A percentile compares a stretch with the other conserved stretches of the same genome.
Evolutionary conservation across 2,113 vertebrate species (phyloP).

Genomic region (Pontoporia blainvillei): DNA sequence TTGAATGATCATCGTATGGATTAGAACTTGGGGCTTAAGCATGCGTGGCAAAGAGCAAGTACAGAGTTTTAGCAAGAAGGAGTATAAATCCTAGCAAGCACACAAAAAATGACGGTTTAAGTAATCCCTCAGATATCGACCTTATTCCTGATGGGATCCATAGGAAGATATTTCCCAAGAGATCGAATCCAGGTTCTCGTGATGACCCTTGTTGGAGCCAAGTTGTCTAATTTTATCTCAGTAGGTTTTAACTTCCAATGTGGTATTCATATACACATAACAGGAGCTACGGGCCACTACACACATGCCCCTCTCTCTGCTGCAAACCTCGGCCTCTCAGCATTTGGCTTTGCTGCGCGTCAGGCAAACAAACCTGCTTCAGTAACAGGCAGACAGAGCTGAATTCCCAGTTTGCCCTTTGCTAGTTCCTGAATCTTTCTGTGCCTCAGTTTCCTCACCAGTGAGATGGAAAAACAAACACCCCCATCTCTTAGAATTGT

Average conservation of each 20-base stretch:
- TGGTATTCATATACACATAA: not conserved
- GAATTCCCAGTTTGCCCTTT: not conserved
- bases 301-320: not conserved
- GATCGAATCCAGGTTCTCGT: not conserved
- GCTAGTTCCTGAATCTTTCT: not conserved
- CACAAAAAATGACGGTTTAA: not conserved
- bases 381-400: not conserved
- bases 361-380: not conserved
- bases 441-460: not conserved
- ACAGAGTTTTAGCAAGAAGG: not conserved
- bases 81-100: not conserved
- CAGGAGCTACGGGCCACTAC: not conserved
- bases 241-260: not conserved
- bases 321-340: not conserved
- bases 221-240: not conserved
- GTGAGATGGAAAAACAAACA: not conserved
- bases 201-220: not conserved
- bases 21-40: not conserved
- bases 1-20: not conserved
- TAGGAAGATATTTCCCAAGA: not conserved
- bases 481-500: not conserved
- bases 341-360: not conserved
- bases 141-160: not conserved
- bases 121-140: not conserved
- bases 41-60: not conserved